Percentiles rank a stretch among this genome's conserved stretches.
Evolutionary conservation across 1,140 invertebrate genomes (phyloP).

Genomic region (Magallana ariakensis): DNA sequence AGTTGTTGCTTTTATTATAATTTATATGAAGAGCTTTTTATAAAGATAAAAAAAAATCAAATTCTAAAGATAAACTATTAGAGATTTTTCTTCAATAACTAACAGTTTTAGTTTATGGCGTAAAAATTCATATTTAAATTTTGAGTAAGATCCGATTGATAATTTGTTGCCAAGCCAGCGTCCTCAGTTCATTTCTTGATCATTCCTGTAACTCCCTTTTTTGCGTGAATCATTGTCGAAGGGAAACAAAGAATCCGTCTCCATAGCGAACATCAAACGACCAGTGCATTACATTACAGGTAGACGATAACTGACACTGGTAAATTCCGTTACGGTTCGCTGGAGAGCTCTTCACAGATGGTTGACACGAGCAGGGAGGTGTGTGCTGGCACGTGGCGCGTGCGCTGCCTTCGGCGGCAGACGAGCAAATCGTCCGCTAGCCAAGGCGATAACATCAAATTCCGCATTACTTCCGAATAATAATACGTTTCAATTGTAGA

Average conservation of each 20-base stretch:
- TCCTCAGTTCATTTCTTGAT: too few species aligned
- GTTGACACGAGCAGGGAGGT: not conserved
- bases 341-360: slow-evolving; percentile 10
- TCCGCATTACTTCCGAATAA: slow-evolving; percentile 7
- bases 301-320: not conserved
- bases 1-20: too few species aligned
- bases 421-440: slow-evolving; percentile 32
- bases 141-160: too few species aligned
- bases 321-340: slow-evolving; percentile 2
- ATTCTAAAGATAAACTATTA: too few species aligned
- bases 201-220: too few species aligned
- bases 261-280: not conserved
- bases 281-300: slow-evolving; percentile 5
- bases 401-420: not conserved
- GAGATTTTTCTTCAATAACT: too few species aligned
- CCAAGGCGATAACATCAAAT: slow-evolving; percentile 24
- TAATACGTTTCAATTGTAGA: slow-evolving; percentile 20
- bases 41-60: too few species aligned
- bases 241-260: not conserved
- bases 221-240: too few species aligned
- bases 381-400: slow-evolving; percentile 22
- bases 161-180: too few species aligned
- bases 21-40: too few species aligned
- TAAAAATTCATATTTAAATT: too few species aligned
- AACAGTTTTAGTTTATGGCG: too few species aligned